Base-by-base conservation (phyloP, 2,797 vertebrate genomes). In the Gallinago stenura region DNA sequence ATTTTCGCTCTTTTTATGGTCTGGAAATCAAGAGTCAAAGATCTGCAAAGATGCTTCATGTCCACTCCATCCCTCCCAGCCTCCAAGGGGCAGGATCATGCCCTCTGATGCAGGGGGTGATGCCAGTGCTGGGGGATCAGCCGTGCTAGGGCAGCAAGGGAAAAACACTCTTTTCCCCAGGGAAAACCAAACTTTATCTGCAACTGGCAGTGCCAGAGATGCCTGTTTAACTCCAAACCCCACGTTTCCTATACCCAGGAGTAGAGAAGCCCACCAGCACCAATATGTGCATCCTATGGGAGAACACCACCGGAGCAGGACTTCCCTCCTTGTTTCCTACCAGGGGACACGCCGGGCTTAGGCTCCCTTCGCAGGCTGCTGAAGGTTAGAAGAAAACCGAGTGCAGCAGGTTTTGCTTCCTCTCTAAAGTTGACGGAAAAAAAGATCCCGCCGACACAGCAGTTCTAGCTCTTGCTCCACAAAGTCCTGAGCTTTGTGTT, bases 381-480 rank as follows among this genome's bases (percentile, higher is more conserved):
- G 46, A 50, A 73, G 51, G 8, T 75, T 50, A 33, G 12, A 26
- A 94, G 93, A 90, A 93, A 87, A 80, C 90, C 15, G 85, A 93
- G 66, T 17, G 72, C 93, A 90, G 93, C 90, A 86, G 64, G 65
- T 94, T 94, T 91, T 93, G 82, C 87, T 89, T 95, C 96, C 96
- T 94, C 80, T 88, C 82, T 43, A 51, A 54, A 87, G 79, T 22
- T 5, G 2, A 53, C 8, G 88, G 87, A 75, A 94, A 87, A 75
- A 76, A 94, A 57, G 75, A 90, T 89, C 90, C 75, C 1, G 77
- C 92, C 37, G 1, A 94, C 89, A 70, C 89, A 95, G 90, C 95
- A 93, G 75, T 84, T 91, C 54, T 4, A 71, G 81, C 86, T 95
- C 88, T 95, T 93, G 94, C 93, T 90, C 68, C 95, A 95, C 83